Evolutionary conservation across 1,140 invertebrate genomes (phyloP).

Genomic region (Dryas iulia): DNA sequence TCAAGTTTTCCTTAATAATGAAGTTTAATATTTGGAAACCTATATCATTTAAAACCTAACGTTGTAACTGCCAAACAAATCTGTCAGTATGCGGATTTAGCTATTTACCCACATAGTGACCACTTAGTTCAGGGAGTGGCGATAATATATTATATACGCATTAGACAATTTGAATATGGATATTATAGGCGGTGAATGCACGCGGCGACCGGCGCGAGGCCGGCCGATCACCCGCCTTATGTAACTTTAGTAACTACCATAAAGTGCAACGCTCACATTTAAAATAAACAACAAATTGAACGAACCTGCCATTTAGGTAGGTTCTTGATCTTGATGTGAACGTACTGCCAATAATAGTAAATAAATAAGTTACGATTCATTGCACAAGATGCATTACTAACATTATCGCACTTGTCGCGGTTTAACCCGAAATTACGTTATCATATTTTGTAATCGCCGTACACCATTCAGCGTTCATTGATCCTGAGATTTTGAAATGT

Average conservation of each 20-base stretch:
- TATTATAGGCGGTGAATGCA: constrained; percentile 62
- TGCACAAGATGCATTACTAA: constrained; percentile 24
- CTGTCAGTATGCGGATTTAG: constrained; percentile 32
- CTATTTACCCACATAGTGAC: constrained; percentile 31
- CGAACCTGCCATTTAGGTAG: constrained; percentile 40
- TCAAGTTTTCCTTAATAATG: neutral
- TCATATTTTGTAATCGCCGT: constrained; percentile 19
- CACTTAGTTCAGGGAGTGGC: constrained; percentile 32
- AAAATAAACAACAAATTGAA: constrained; percentile 50
- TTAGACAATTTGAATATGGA: constrained; percentile 60
- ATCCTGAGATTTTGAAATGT: constrained; percentile 25
- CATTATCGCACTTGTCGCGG: constrained; percentile 22
- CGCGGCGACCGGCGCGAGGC: constrained; percentile 64
- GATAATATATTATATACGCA: constrained; percentile 40
- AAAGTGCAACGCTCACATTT: constrained; percentile 56
- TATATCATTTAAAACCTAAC: constrained; percentile 1
- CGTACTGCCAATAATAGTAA: constrained; percentile 31
- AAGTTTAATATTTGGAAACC: neutral
- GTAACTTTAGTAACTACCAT: constrained; percentile 56
- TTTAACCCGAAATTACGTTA: constrained; percentile 26
- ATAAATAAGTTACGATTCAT: constrained; percentile 24
- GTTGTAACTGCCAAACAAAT: constrained; percentile 19
- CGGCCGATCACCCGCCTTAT: constrained; percentile 74
- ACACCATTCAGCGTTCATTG: constrained; percentile 29
- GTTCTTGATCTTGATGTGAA: constrained; percentile 58